Evolutionary conservation across 2,888 invertebrate species (phyloP), one percentile per base, ranked within the genome.

Genomic region (Lapara coniferarum): DNA sequence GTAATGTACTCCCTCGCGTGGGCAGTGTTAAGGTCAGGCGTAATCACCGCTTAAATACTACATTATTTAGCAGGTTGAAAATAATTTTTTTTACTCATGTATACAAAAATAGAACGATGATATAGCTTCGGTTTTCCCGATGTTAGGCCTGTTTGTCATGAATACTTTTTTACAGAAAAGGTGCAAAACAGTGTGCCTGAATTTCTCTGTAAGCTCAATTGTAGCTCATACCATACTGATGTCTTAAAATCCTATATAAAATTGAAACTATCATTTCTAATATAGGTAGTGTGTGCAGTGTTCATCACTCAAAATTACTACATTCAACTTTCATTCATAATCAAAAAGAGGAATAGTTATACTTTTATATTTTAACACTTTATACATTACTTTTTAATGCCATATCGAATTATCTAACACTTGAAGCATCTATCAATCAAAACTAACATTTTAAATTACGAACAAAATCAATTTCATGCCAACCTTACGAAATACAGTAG

Each of bases 1-100:
- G 82, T 87, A 89, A 89, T 89, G 85, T 82, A 80, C 74, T 78
- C 78, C 80, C 75, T 82, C 85, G 84, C 85, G 80, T 81, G 79
- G 71, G 71, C 76, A 72, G 73, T 71, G 75, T 74, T 83, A 78
- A 87, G 85, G 87, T 86, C 84, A 82, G 52, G 44, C 57, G 71
- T 73, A 77, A 78, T 78, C 77, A 74, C 75, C 76, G 80, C 77
- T 79, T 81, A 79, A 51, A 66, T 16, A 66, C 53, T 49, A 59
- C 44, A n/a, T 46, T 59, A 52, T 66, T 53, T 66, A 52, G 37
- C 53, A 25, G 14, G 25, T 46, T 52, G 25, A 37, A 66, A 66
- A 66, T 66, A 66, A 52, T 30, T 66, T 30, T 37, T 37, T 37
- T n/a, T n/a, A 66, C 46, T 10, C 12, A 59, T 14, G 13, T 30